Percentiles rank a stretch among this genome's conserved stretches.
Evolutionary conservation across 2,797 vertebrate genomes (phyloP).

Genomic region (Gephyroberyx darwinii): DNA sequence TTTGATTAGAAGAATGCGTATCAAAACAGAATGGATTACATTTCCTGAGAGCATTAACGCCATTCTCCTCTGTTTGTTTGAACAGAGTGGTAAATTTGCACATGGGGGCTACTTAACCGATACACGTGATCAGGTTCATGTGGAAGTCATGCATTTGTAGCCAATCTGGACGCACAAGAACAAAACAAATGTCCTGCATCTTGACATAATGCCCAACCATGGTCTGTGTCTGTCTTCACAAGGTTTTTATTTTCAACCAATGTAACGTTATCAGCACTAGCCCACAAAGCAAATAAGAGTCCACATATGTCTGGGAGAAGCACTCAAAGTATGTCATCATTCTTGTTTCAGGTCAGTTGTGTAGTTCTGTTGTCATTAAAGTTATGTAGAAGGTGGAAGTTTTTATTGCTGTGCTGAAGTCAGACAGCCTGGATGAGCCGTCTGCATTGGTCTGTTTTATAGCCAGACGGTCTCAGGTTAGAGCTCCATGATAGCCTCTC

Average conservation of each 20-base stretch:
- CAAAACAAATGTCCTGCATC: constrained; percentile 45
- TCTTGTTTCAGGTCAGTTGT: constrained; percentile 2
- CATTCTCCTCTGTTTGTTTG: constrained; percentile 63
- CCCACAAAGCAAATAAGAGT: constrained; percentile 13
- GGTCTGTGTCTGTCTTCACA: constrained; percentile 41
- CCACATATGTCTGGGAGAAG: constrained; percentile 14
- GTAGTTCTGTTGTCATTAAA: not conserved
- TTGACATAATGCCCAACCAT: constrained; percentile 41
- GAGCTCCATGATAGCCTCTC: not conserved
- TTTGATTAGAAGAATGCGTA: constrained; percentile 70
- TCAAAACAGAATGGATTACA: constrained; percentile 54
- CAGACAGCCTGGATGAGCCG: not conserved
- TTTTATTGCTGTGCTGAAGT: not conserved
- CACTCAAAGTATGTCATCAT: constrained; percentile 1
- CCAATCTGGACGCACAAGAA: constrained; percentile 55
- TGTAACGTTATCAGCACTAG: constrained; percentile 11
- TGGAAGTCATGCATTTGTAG: constrained; percentile 56
- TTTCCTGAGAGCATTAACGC: constrained; percentile 65
- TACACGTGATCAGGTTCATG: constrained; percentile 53
- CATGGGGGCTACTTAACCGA: constrained; percentile 55
- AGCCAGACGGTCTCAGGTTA: not conserved
- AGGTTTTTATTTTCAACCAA: constrained; percentile 54
- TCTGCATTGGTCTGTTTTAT: not conserved
- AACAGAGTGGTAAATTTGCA: constrained; percentile 49
- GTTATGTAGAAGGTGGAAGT: constrained; percentile 8